Evolutionary conservation across 2,797 vertebrate genomes (phyloP), one percentile per base, ranked within the genome.

Genomic region (Chelidonichthys spinosus): DNA sequence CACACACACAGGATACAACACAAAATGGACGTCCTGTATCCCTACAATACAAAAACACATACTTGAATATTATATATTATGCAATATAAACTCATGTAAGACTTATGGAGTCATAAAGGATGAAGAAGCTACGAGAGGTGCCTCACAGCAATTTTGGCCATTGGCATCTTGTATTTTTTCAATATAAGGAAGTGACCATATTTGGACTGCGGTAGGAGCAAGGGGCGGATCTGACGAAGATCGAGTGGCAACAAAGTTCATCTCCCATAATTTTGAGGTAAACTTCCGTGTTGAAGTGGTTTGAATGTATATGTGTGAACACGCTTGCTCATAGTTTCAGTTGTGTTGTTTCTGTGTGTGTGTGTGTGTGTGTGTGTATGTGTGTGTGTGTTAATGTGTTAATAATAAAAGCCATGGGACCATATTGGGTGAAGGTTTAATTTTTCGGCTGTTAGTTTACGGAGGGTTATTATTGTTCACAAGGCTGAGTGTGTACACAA

Each of bases 381-480:
- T 66, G 52, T 67, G 52, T 54, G 42, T 62, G 42, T 68, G 39
- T 58, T 56, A 50, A 42, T 73, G 42, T 71, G 60, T 74, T 84
- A 40, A 65, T 58, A 40, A 74, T 77, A 62, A 74, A 72, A 35
- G 43, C 46, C 55, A 58, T 7, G 64, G 69, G 77, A 67, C 11
- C 37, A 42, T 37, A 47, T 59, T 17, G 58, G 72, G 72, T 82
- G 68, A 83, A 79, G 72, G 68, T 87, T 89, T 88, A 85, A 89
- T 89, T 85, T 67, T 77, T 72, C 58, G 75, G 74, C 74, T 85
- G 88, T 90, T 90, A 84, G 75, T 88, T 78, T 89, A 87, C 67
- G 1, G 68, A 83, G 80, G 72, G 85, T 89, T 91, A 89, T 91
- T 90, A 79, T 86, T 85, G 84, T 75, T 84, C 73, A 81, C 70